Evolutionary conservation across 2,888 invertebrate species (phyloP).

Genomic region (Disparrhopalites patrizii): DNA sequence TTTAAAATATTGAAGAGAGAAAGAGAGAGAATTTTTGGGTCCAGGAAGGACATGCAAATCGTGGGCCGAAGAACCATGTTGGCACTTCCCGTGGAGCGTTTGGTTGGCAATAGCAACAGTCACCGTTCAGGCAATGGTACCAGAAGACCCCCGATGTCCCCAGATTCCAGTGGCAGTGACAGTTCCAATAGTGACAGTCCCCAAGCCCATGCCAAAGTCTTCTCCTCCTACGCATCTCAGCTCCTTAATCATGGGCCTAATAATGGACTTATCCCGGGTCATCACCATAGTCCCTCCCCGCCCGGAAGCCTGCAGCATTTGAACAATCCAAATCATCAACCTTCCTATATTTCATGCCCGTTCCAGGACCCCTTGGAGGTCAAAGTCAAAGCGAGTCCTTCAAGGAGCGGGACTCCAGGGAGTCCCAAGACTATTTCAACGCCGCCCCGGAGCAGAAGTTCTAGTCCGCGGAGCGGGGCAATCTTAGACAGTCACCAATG

Average conservation of each 20-base stretch:
- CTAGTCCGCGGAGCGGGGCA: not conserved
- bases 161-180: slow-evolving; percentile 32
- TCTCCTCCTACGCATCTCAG: slow-evolving; percentile 25
- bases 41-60: slow-evolving; percentile 37
- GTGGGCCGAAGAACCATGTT: slow-evolving; percentile 44
- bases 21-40: no score
- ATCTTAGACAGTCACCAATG: not conserved
- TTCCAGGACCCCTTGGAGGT: not conserved
- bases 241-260: not conserved
- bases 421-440: not conserved
- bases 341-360: not conserved
- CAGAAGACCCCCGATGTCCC: slow-evolving; percentile 31
- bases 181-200: slow-evolving; percentile 2
- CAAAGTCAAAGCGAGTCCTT: not conserved
- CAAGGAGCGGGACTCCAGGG: not conserved
- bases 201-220: slow-evolving; percentile 22
- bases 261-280: not conserved
- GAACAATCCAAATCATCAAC: not conserved
- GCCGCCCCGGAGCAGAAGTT: not conserved
- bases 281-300: not conserved
- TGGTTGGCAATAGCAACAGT: slow-evolving; percentile 38
- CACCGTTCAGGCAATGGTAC: not conserved
- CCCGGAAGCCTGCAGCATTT: not conserved
- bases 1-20: no score
- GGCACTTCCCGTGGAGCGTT: slow-evolving; percentile 47